Percentiles rank a stretch among this genome's conserved stretches.
These are phyloP conservation scores for Baronia brevicornis DNA, from an alignment of 2,888 invertebrate species.

Conservation along the genomic window DNA sequence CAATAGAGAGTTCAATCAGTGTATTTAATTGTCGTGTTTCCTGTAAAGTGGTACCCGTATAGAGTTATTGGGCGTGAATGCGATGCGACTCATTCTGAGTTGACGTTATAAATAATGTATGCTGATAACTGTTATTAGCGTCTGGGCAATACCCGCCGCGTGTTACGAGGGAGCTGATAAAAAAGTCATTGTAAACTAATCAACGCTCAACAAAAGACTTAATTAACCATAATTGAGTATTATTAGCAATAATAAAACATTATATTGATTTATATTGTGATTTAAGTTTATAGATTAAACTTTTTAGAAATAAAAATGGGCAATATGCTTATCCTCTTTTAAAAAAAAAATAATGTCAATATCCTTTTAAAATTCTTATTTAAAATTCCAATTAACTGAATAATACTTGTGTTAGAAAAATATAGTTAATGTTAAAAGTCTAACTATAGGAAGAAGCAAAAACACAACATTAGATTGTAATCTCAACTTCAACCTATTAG, in stretches of 20 bases:
- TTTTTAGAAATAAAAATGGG: slow-evolving; percentile 11
- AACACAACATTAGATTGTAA: too few relatives aligned
- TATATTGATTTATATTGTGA: slow-evolving; percentile 20
- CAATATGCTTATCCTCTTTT: too few relatives aligned
- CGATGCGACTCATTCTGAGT: slow-evolving; percentile 28
- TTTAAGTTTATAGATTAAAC: slow-evolving; percentile 7
- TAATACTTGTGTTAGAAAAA: too few relatives aligned
- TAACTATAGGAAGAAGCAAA: too few relatives aligned
- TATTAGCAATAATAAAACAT: slow-evolving; percentile 28
- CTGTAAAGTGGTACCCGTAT: slow-evolving; percentile 44
- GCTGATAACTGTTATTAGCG: slow-evolving; percentile 49
- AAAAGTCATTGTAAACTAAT: slow-evolving; percentile 38
- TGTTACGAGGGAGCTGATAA: slow-evolving; percentile 30
- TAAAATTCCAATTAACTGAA: too few relatives aligned
- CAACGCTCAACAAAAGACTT: slow-evolving; percentile 36
- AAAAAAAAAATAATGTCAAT: too few relatives aligned
- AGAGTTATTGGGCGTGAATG: slow-evolving; percentile 10
- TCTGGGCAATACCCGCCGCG: slow-evolving; percentile 31
- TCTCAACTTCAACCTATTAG: too few relatives aligned
- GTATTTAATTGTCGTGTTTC: slow-evolving; percentile 51
- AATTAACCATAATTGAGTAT: slow-evolving; percentile 32
- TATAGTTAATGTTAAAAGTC: too few relatives aligned
- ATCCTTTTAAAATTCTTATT: too few relatives aligned
- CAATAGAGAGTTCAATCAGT: slow-evolving; percentile 55
- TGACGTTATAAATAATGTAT: slow-evolving; percentile 44